A percentile compares a stretch with the other conserved stretches of the same genome.
Evolutionary conservation across 2,113 vertebrate genomes (phyloP).

Genomic region (Gallinago media): DNA sequence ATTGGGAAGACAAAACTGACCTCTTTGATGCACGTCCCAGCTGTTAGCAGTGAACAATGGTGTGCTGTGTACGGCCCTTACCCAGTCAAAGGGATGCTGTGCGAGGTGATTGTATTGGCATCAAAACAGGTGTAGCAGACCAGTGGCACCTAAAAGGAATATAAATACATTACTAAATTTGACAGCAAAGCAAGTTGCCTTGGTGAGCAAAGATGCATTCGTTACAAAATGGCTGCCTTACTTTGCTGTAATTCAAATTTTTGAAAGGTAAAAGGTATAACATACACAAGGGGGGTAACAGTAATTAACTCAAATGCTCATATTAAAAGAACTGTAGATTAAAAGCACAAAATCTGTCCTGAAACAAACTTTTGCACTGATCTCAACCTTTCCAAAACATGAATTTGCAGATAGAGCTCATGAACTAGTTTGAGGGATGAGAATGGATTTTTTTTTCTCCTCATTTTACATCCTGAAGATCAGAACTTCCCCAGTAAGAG

Average conservation of each 20-base stretch:
- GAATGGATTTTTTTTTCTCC: not conserved
- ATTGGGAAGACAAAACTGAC: not conserved
- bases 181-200: not conserved
- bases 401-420: not conserved
- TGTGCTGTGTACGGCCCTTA: not conserved
- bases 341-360: not conserved
- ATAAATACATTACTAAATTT: not conserved
- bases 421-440: not conserved
- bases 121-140: not conserved
- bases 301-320: not conserved
- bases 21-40: not conserved
- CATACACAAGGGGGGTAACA: not conserved
- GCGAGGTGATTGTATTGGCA: not conserved
- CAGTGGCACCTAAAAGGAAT: not conserved
- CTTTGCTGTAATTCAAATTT: not conserved
- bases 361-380: not conserved
- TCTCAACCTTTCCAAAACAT: not conserved
- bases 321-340: not conserved
- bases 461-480: not conserved
- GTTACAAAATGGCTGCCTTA: not conserved
- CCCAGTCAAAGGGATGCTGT: not conserved
- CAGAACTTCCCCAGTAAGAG: not conserved
- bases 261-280: not conserved
- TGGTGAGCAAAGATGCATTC: not conserved
- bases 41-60: not conserved